Conservation (phyloP, 2,113 vertebrate species). For the Campylomormyrus tamandua region DNA sequence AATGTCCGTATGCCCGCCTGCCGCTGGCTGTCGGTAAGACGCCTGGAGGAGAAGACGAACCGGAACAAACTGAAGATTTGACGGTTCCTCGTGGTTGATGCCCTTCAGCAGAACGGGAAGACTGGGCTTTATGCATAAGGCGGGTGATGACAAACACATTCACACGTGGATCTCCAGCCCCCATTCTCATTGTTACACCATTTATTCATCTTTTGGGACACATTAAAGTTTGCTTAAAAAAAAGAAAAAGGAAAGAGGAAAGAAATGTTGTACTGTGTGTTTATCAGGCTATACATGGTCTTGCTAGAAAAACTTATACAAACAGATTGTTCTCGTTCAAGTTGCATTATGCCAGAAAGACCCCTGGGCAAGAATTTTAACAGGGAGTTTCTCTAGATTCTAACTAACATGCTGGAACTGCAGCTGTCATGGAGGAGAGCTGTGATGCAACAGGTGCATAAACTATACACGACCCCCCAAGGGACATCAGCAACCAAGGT, state of each 20-base stretch:
- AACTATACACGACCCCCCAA: not conserved
- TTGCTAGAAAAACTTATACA: not conserved
- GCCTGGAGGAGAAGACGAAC: not conserved
- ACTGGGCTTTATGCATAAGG: not conserved
- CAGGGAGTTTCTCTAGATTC: not conserved
- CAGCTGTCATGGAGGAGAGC: not conserved
- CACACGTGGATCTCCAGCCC: not conserved
- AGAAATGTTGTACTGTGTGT: not conserved
- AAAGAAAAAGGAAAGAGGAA: too few relatives aligned
- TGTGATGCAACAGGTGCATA: not conserved
- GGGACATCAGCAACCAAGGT: not conserved
- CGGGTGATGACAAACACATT: not conserved
- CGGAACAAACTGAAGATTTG: not conserved
- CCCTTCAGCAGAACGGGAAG: not conserved
- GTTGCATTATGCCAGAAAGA: not conserved
- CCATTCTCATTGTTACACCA: not conserved
- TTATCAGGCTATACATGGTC: not conserved
- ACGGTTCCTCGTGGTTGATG: not conserved
- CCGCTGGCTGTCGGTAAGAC: not conserved
- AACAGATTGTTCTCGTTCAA: not conserved
- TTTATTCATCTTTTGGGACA: not conserved
- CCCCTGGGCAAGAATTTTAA: not conserved
- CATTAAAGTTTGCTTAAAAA: not conserved
- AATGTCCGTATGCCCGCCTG: not conserved
- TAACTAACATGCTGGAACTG: not conserved